Percentiles rank a stretch among this genome's conserved stretches.
Conservation (phyloP, 2,797 vertebrate species). For the Oryzias dopingdopingensis region DNA sequence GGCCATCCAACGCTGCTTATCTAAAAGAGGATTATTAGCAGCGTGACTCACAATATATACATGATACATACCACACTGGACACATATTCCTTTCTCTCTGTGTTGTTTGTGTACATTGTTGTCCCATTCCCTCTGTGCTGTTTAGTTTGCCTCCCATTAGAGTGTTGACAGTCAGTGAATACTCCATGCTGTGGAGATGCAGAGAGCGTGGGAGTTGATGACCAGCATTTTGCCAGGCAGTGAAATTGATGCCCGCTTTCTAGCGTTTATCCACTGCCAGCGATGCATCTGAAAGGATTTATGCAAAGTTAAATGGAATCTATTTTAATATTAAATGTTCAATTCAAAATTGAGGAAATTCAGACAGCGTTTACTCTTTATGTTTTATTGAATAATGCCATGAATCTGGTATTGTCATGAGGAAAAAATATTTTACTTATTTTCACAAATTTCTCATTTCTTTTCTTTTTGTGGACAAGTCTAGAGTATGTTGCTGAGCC, state of each 20-base stretch:
- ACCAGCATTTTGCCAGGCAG: constrained; percentile 55
- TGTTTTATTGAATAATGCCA: no score
- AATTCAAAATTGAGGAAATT: not conserved
- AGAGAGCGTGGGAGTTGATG: constrained; percentile 70
- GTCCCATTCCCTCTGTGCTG: constrained; percentile 49
- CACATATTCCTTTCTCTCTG: constrained; percentile 31
- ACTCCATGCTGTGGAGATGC: constrained; percentile 72
- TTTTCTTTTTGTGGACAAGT: no score
- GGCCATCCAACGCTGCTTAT: not conserved
- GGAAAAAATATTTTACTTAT: no score
- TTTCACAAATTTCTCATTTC: no score
- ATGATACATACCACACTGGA: constrained; percentile 22
- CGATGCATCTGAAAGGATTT: constrained; percentile 23
- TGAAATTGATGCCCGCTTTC: constrained; percentile 46
- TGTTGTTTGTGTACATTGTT: constrained; percentile 40
- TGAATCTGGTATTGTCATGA: no score
- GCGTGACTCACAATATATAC: constrained; percentile 11
- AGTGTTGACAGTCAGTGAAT: constrained; percentile 73
- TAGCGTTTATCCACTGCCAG: constrained; percentile 31
- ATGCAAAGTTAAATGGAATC: constrained; percentile 2
- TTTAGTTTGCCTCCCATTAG: constrained; percentile 68
- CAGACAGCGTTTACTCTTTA: no score
- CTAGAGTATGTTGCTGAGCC: no score
- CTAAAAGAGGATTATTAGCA: constrained; percentile 19
- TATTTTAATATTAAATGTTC: not conserved